Base-by-base conservation (phyloP, 2,888 invertebrate genomes). In the Aspidapion aeneum region DNA sequence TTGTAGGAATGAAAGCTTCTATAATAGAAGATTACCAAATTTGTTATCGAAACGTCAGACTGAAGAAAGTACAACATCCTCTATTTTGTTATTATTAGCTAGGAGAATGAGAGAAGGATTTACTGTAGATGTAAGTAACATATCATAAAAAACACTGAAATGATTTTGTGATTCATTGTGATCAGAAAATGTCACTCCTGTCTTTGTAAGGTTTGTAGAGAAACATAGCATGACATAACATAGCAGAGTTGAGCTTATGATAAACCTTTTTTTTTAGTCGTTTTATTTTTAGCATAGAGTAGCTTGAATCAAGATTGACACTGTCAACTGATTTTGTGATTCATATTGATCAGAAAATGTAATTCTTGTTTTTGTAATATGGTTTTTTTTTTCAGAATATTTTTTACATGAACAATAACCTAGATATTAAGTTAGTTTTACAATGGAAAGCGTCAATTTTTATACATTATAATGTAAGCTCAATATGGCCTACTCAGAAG, bases 101-200 rank as follows among this genome's bases (percentile, higher is more conserved):
- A 87, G 91, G 70, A 81, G 92, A 64, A 81, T 93, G 66, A 80
- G 91, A 54, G 92, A 92, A 79, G 93, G 93, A 22, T 93, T 90
- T 77, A 85, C 86, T 51, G 82, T 90, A 65, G 86, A 85, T 74
- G 84, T 83, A 79, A 75, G 71, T 66, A 35, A 61, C 9, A 54
- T 21, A 19, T 54, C 16, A 20, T n/a, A n/a, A n/a, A n/a, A n/a
- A n/a, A n/a, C n/a, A n/a, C n/a, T n/a, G n/a, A n/a, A n/a, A n/a
- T n/a, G n/a, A n/a, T n/a, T n/a, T n/a, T n/a, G n/a, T n/a, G n/a
- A n/a, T n/a, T n/a, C n/a, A n/a, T n/a, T n/a, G n/a, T n/a, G n/a
- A n/a, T n/a, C n/a, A n/a, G n/a, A n/a, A n/a, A n/a, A n/a, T n/a
- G n/a, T n/a, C n/a, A n/a, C n/a, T n/a, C n/a, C n/a, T n/a, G n/a